Evolutionary conservation across 2,113 vertebrate genomes (phyloP).

Genomic region (Amblyornis subalaris): DNA sequence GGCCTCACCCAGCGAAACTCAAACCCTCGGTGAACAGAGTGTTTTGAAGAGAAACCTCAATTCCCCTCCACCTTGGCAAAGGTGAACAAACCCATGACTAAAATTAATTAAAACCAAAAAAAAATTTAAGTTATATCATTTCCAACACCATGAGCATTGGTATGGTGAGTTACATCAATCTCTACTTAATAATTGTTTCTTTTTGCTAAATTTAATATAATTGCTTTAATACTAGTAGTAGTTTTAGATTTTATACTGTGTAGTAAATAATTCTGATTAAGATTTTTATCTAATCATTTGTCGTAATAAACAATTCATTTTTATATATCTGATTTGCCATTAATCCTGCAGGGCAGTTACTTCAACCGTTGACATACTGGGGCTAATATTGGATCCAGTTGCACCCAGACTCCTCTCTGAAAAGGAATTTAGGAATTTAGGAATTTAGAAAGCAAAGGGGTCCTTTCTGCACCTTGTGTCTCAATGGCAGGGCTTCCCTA

Average conservation of each 20-base stretch:
- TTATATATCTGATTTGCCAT: background rate
- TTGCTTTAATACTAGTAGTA: background rate
- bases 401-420: background rate
- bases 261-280: background rate
- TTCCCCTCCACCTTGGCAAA: background rate
- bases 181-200: background rate
- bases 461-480: background rate
- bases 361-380: background rate
- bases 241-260: background rate
- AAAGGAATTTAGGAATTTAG: background rate
- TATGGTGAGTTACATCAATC: background rate
- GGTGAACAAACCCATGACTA: background rate
- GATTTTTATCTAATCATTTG: background rate
- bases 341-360: background rate
- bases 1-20: fast-evolving
- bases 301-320: background rate
- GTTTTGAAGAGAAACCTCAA: background rate
- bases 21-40: no score
- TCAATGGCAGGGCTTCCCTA: background rate
- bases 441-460: background rate
- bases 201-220: background rate
- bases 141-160: background rate
- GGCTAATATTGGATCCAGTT: background rate
- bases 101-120: background rate
- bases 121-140: fast-evolving